These are phyloP conservation scores for Onychomys torridus DNA, from an alignment of 2,797 vertebrate species.

Conservation along the genomic window DNA sequence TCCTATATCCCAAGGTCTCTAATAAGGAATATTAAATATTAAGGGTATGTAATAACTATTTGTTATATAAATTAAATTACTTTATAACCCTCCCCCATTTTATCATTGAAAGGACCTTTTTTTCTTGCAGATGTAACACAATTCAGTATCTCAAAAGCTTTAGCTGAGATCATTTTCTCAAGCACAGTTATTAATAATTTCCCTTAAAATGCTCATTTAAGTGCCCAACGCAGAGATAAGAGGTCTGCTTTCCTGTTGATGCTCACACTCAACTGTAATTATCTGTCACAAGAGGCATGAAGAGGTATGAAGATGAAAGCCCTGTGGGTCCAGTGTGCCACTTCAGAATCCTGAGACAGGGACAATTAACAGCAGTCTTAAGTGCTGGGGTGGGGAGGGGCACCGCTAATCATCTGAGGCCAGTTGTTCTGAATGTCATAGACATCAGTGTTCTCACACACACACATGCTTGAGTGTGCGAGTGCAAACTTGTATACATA, in stretches of 20 bases:
- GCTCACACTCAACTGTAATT: slow-evolving; percentile 77
- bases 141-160: slow-evolving; percentile 69
- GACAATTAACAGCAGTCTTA: slow-evolving; percentile 65
- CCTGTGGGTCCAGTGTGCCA: slow-evolving; percentile 61
- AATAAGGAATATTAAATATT: slow-evolving; percentile 53
- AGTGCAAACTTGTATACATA: too few species aligned
- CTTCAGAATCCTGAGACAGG: slow-evolving; percentile 63
- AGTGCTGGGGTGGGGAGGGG: not conserved
- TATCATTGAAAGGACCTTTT: slow-evolving; percentile 67
- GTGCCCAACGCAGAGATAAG: slow-evolving; percentile 79
- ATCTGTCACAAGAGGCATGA: slow-evolving; percentile 77
- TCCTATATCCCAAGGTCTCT: slow-evolving; percentile 6
- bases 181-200: slow-evolving; percentile 78
- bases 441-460: not conserved
- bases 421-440: slow-evolving; percentile 54
- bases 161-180: slow-evolving; percentile 72
- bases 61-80: slow-evolving; percentile 67
- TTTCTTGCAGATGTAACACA: slow-evolving; percentile 44
- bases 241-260: slow-evolving; percentile 81
- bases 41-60: slow-evolving; percentile 61
- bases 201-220: slow-evolving; percentile 82
- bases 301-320: slow-evolving; percentile 79
- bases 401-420: slow-evolving; percentile 27
- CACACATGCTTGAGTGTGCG: not conserved
- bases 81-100: slow-evolving; percentile 56